Evolutionary conservation across 2,797 vertebrate genomes (phyloP).

Genomic region (Caiman crocodilus): DNA sequence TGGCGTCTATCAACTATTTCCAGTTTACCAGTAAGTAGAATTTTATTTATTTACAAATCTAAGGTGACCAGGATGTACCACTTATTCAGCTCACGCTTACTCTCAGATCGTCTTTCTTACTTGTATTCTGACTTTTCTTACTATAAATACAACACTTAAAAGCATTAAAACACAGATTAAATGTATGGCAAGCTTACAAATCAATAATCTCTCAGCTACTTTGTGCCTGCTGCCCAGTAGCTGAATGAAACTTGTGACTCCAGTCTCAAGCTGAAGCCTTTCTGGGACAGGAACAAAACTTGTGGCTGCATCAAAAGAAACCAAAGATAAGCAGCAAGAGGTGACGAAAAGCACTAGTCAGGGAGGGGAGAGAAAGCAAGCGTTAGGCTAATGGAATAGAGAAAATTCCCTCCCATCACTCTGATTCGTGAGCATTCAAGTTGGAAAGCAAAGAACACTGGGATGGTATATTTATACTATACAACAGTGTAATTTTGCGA

Average conservation of each 20-base stretch:
- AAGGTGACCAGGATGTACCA: neutral
- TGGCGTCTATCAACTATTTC: neutral
- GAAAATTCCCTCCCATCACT: neutral
- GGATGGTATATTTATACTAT: neutral
- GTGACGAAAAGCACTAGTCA: neutral
- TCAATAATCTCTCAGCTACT: neutral
- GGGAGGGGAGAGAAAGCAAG: neutral
- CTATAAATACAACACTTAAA: neutral
- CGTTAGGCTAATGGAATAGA: neutral
- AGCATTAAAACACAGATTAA: neutral
- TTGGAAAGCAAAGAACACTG: neutral
- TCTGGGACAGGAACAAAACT: neutral
- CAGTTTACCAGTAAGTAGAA: neutral
- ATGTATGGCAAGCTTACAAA: neutral
- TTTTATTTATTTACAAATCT: neutral
- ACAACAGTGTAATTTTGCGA: neutral
- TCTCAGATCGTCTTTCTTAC: neutral
- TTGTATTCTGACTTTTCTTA: neutral
- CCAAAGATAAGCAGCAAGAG: neutral
- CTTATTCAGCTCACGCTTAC: neutral
- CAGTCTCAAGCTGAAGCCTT: neutral
- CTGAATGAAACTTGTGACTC: neutral
- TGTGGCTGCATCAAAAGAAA: neutral
- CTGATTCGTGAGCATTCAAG: neutral
- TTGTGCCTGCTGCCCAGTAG: neutral